Conservation (phyloP, 2,888 invertebrate species). For the Schizotus pectinicornis region DNA sequence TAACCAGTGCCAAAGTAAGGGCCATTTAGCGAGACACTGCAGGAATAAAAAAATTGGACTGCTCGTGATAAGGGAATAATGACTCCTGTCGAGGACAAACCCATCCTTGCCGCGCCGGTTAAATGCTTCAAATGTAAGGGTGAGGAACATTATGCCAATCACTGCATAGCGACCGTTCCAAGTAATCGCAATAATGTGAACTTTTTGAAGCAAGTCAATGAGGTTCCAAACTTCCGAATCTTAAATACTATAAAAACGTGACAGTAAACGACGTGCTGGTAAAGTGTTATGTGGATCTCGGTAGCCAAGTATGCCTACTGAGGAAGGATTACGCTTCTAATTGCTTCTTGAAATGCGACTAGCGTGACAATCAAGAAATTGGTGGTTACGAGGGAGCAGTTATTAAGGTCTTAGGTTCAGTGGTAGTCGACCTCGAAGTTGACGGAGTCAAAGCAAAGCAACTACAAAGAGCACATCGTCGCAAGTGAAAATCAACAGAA, state of each 20-base stretch:
- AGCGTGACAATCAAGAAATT: background rate
- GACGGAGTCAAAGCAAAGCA: constrained; percentile 9
- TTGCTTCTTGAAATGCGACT: background rate
- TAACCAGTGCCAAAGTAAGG: no score
- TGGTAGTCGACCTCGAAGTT: background rate
- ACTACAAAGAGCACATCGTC: constrained; percentile 10
- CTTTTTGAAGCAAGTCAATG: background rate
- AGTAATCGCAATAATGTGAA: no score
- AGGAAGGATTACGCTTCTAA: constrained; percentile 7
- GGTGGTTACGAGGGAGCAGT: constrained; percentile 11
- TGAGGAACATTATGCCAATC: no score
- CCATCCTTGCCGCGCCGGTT: no score
- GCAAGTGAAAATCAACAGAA: constrained; percentile 7
- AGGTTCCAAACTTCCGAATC: background rate
- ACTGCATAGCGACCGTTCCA: no score
- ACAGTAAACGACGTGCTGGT: background rate
- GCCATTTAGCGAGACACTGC: no score
- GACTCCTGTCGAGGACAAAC: no score
- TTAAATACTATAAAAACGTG: constrained; percentile 5
- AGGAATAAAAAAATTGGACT: no score
- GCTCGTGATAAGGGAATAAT: no score
- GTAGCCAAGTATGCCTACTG: constrained; percentile 6
- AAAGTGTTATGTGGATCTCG: constrained; percentile 3
- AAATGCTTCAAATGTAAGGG: no score
- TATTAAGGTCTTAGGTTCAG: constrained; percentile 1